These are phyloP conservation scores for Thryonomys swinderianus DNA, from an alignment of 2,113 vertebrate genomes.

Conservation along the genomic window DNA sequence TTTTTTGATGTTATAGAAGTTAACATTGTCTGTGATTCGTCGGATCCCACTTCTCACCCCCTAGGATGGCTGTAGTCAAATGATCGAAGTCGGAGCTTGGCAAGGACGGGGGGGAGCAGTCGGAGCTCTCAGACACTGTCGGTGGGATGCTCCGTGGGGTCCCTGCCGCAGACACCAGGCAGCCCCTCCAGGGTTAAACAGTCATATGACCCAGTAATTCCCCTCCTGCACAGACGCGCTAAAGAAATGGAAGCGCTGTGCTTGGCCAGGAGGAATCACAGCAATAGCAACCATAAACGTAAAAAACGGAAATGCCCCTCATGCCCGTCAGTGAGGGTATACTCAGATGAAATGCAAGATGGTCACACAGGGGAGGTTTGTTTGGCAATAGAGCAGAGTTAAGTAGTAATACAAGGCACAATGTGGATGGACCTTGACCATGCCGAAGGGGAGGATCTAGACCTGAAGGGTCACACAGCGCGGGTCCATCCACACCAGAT, in stretches of 20 bases:
- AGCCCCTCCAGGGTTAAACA: not conserved
- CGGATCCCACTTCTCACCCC: not conserved
- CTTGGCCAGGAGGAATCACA: not conserved
- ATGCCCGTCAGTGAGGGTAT: not conserved
- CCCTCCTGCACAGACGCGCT: not conserved
- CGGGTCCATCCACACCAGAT: not conserved
- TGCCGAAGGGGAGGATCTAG: not conserved
- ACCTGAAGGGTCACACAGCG: not conserved
- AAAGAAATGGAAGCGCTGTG: not conserved
- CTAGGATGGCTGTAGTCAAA: not conserved
- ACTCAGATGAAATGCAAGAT: not conserved
- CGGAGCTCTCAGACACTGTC: not conserved
- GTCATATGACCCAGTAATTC: not conserved
- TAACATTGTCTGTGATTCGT: not conserved
- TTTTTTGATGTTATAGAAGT: not conserved
- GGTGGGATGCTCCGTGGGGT: not conserved
- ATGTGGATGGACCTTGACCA: not conserved
- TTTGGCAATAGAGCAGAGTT: not conserved
- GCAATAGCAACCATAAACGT: not conserved
- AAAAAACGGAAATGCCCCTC: not conserved
- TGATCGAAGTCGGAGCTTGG: not conserved
- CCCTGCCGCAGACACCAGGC: not conserved
- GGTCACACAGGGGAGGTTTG: not conserved
- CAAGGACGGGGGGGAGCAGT: not conserved
- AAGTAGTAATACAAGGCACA: not conserved